A percentile compares a stretch with the other conserved stretches of the same genome.
Evolutionary conservation across 2,888 invertebrate genomes (phyloP).

Genomic region (Azorinus chamasolen): DNA sequence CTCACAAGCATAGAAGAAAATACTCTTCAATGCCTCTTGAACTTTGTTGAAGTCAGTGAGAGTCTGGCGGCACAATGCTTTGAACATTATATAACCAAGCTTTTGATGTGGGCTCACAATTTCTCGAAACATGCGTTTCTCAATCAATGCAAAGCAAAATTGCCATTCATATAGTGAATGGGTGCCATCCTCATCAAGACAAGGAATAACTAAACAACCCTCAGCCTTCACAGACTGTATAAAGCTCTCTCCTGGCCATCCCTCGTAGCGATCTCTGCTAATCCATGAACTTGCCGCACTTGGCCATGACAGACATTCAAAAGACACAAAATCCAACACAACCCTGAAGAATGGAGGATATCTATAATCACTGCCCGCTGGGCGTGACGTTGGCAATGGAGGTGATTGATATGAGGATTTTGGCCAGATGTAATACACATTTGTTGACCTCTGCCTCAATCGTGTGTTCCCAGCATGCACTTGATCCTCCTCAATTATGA

Average conservation of each 20-base stretch:
- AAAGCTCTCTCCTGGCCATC: conserved; percentile 42
- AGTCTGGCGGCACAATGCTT: conserved; percentile 45
- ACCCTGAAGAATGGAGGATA: too few relatives aligned
- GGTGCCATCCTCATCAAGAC: conserved; percentile 37
- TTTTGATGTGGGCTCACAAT: conserved; percentile 55
- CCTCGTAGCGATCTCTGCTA: conserved; percentile 35
- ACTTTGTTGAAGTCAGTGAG: not conserved
- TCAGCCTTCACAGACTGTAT: conserved; percentile 29
- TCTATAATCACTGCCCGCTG: too few relatives aligned
- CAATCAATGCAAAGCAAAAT: conserved; percentile 57
- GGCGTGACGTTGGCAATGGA: too few relatives aligned
- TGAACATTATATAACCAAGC: conserved; percentile 55
- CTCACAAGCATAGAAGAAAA: conserved; percentile 68
- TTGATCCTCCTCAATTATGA: too few relatives aligned
- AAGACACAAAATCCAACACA: too few relatives aligned
- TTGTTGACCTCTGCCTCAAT: too few relatives aligned
- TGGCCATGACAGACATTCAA: conserved; percentile 47
- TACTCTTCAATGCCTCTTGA: conserved; percentile 38
- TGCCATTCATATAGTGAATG: conserved; percentile 56
- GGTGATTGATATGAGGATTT: too few relatives aligned
- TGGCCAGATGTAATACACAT: too few relatives aligned
- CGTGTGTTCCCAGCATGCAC: too few relatives aligned
- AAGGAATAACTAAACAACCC: conserved; percentile 55
- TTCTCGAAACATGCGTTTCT: conserved; percentile 47
- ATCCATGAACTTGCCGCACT: conserved; percentile 47